A percentile compares a stretch with the other conserved stretches of the same genome.
Conservation (phyloP, 2,113 vertebrate species). For the Holacanthus passer region DNA sequence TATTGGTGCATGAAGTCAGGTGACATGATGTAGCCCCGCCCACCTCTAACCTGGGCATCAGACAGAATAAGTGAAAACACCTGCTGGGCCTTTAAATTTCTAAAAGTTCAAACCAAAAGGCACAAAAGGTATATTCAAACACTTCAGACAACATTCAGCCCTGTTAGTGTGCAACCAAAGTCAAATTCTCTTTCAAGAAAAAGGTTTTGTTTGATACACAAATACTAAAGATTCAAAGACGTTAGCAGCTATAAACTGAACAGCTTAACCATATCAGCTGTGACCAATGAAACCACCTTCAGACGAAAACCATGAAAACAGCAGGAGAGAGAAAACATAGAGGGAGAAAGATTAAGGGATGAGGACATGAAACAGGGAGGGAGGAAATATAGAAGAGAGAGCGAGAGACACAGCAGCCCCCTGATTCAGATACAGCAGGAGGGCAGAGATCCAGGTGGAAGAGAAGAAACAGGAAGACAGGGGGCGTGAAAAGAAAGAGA, state of each 20-base stretch:
- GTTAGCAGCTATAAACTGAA: background rate
- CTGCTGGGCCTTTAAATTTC: too few relatives aligned
- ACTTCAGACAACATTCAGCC: background rate
- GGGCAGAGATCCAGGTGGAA: background rate
- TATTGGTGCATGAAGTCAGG: background rate
- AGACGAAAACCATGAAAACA: background rate
- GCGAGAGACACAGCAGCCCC: background rate
- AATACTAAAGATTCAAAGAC: too few relatives aligned
- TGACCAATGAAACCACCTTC: background rate
- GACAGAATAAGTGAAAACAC: background rate
- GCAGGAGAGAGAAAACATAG: conserved; percentile 16
- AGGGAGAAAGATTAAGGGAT: background rate
- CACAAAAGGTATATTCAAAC: background rate
- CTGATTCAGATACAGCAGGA: conserved; percentile 14
- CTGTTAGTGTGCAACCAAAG: background rate
- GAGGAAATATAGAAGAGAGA: background rate
- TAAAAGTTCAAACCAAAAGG: background rate
- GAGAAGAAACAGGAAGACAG: background rate
- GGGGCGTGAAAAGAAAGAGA: background rate
- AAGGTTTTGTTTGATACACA: background rate
- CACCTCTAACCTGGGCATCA: too few relatives aligned
- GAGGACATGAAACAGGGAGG: conserved; percentile 4
- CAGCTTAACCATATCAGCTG: background rate
- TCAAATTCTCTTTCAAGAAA: background rate
- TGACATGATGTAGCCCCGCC: background rate